Evolutionary conservation across 2,888 invertebrate genomes (phyloP).

Genomic region (Drosophila algonquin): DNA sequence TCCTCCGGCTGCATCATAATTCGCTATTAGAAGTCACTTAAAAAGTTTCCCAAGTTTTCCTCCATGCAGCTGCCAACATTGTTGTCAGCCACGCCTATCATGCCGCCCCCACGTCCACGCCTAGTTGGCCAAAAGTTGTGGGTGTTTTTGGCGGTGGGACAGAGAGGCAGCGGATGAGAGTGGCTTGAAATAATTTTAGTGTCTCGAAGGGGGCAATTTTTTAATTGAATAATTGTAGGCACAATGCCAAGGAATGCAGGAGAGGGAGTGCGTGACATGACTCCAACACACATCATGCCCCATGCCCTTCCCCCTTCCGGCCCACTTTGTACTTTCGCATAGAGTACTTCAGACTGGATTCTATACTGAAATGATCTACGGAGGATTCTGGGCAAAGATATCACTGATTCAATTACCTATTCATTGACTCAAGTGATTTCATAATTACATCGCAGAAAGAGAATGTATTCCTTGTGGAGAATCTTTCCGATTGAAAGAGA

Average conservation of each 20-base stretch:
- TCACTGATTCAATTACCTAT: too few relatives aligned
- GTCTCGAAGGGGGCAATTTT: slow-evolving; percentile 43
- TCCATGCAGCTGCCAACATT: slow-evolving; percentile 76
- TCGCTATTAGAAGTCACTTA: slow-evolving; percentile 77
- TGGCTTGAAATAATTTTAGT: slow-evolving; percentile 27
- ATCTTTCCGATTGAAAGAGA: too few relatives aligned
- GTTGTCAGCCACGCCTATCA: slow-evolving; percentile 70
- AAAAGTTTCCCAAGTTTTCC: slow-evolving; percentile 74
- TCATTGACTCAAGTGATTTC: too few relatives aligned
- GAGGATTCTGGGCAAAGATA: too few relatives aligned
- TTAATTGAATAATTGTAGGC: slow-evolving; percentile 76
- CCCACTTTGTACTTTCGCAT: too few relatives aligned
- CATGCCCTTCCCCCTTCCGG: too few relatives aligned
- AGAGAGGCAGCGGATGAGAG: slow-evolving; percentile 7
- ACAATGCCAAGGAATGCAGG: slow-evolving; percentile 30
- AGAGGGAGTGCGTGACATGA: slow-evolving; percentile 37
- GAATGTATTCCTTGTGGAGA: too few relatives aligned
- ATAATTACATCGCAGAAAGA: too few relatives aligned
- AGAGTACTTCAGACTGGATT: too few relatives aligned
- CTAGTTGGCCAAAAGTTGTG: slow-evolving; percentile 27
- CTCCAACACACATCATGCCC: slow-evolving; percentile 1
- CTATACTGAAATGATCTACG: too few relatives aligned
- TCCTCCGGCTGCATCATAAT: slow-evolving; percentile 67
- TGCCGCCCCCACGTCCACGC: slow-evolving; percentile 12
- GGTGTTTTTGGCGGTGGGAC: not conserved